A percentile compares a stretch with the other conserved stretches of the same genome.
These are phyloP conservation scores for Serranus cabrilla DNA, from an alignment of 2,797 vertebrate genomes.

Conservation along the genomic window DNA sequence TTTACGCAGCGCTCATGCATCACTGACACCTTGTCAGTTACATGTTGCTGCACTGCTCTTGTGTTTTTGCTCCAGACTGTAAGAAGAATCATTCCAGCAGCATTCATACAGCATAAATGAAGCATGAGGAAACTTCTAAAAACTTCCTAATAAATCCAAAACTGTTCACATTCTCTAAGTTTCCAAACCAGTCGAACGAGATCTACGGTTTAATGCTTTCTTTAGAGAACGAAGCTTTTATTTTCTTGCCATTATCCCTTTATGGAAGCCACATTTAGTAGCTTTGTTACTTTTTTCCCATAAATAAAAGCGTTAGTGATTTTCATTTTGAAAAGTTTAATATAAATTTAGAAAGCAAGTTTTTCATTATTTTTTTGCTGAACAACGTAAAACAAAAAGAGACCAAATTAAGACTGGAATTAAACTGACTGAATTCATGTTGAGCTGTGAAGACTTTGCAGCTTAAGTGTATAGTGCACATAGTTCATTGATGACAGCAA, in stretches of 20 bases:
- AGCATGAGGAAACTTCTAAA: background rate
- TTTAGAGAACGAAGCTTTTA: background rate
- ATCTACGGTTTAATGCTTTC: background rate
- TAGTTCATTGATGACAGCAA: background rate
- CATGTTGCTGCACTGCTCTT: background rate
- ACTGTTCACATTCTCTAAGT: background rate
- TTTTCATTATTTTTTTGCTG: constrained; percentile 1
- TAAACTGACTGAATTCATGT: background rate
- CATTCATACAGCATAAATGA: background rate
- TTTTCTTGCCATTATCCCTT: background rate
- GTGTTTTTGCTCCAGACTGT: background rate
- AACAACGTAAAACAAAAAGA: background rate
- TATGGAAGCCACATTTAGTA: constrained; percentile 15
- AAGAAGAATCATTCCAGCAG: background rate
- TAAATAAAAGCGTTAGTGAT: background rate
- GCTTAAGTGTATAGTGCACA: background rate
- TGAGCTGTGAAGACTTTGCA: background rate
- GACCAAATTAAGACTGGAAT: background rate
- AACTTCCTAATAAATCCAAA: background rate
- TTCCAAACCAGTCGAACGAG: background rate
- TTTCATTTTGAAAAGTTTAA: background rate
- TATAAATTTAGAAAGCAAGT: background rate
- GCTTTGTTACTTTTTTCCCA: background rate
- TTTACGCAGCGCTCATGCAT: background rate
- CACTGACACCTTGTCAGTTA: background rate